These are phyloP conservation scores for Tillus elongatus DNA, from an alignment of 2,888 invertebrate species.

Conservation along the genomic window DNA sequence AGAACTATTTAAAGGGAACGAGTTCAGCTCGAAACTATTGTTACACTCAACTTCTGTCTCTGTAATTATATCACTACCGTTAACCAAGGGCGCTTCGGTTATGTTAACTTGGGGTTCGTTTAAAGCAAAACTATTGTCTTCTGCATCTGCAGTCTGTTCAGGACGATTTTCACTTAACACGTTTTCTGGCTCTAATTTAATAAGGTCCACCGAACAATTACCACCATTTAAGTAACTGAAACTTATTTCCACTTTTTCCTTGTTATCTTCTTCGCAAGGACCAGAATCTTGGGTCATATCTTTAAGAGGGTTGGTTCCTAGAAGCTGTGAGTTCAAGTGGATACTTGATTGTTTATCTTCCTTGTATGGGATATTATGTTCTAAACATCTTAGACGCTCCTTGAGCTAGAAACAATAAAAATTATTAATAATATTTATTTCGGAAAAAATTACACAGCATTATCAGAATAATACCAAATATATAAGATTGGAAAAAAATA, in stretches of 20 bases:
- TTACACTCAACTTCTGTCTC: slow-evolving; percentile 13
- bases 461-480: no score
- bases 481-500: no score
- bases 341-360: slow-evolving; percentile 21
- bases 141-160: neutral
- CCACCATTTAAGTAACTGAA: slow-evolving; percentile 17
- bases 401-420: no score
- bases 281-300: slow-evolving; percentile 40
- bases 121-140: neutral
- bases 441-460: no score
- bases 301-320: slow-evolving; percentile 15
- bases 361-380: slow-evolving; percentile 46
- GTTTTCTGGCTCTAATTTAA: slow-evolving; percentile 16
- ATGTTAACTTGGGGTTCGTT: neutral
- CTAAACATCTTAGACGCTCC: slow-evolving; percentile 56
- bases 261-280: slow-evolving; percentile 31
- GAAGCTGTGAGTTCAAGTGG: slow-evolving; percentile 13
- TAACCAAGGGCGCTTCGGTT: neutral
- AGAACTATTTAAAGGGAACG: slow-evolving; percentile 19
- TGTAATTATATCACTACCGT: slow-evolving; percentile 9
- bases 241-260: slow-evolving; percentile 22
- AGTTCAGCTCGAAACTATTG: slow-evolving; percentile 6
- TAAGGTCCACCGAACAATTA: slow-evolving; percentile 11
- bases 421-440: no score
- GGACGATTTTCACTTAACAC: slow-evolving; percentile 21